Percentiles rank a stretch among this genome's conserved stretches.
phyloP scores from a whole-genome alignment of 1,140 invertebrate genomes.

The Lasaia peninsularis region DNA sequence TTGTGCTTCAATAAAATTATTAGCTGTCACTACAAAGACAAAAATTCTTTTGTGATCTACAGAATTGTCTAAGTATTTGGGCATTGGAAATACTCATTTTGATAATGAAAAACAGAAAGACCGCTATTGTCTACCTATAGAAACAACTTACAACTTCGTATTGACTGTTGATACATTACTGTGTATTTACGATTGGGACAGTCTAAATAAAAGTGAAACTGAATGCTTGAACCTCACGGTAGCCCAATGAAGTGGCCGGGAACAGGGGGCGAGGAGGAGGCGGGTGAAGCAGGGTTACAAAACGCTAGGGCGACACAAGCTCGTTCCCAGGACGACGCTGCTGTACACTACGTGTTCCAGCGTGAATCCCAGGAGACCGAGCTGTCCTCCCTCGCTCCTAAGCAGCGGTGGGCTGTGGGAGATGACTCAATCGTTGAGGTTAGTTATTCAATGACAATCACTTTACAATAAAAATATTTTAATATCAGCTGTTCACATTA shows the following conservation, averaged over 20 bases:
- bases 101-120: constrained; percentile 38
- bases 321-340: constrained; percentile 89
- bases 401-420: constrained; percentile 87
- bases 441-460: constrained; percentile 28
- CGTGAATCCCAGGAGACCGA: constrained; percentile 86
- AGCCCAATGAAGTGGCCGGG: constrained; percentile 78
- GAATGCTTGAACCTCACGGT: constrained; percentile 77
- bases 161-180: constrained; percentile 3
- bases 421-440: constrained; percentile 89
- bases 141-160: not conserved
- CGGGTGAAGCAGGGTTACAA: constrained; percentile 66
- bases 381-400: constrained; percentile 83
- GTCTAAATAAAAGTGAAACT: constrained; percentile 61
- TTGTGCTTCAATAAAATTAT: constrained; percentile 62
- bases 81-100: constrained; percentile 38
- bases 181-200: constrained; percentile 52
- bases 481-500: not conserved
- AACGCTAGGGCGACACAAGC: constrained; percentile 63
- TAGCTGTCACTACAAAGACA: constrained; percentile 70
- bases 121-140: constrained; percentile 10
- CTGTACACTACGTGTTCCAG: constrained; percentile 92
- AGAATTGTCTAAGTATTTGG: constrained; percentile 51
- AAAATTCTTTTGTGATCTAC: constrained; percentile 55
- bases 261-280: constrained; percentile 72
- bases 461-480: not conserved